Base-by-base conservation (phyloP, 2,113 vertebrate species). In the Brachypodius melanocephalos region DNA sequence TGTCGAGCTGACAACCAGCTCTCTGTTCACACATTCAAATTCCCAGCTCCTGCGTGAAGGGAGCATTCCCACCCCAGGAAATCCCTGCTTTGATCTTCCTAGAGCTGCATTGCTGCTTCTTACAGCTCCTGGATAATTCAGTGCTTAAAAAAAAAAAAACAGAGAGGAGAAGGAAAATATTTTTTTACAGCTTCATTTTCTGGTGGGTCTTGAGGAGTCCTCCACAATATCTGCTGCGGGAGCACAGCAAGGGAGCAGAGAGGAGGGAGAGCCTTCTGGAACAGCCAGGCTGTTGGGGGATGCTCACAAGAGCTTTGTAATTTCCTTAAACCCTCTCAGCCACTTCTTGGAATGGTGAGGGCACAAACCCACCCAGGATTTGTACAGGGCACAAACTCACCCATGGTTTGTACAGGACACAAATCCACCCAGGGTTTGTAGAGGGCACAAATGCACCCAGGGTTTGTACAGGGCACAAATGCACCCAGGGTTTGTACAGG, bases 1-100 rank as follows among this genome's bases (percentile, higher is more conserved):
- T 98, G 96, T 95, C 83, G 77, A 55, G 77, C 63, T 82, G 76
- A 97, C 95, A 98, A 77, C 40, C 31, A 18, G 87, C 38, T 28
- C 87, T 96, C 95, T 95, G 96, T 97, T 88, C 81, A 81, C 59
- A 38, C 1, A n/a, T 40, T 29, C 20, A 46, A 66, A 40, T 24
- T 59, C 88, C 77, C 29, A 48, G 88, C 90, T 92, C 95, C 96
- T 96, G 95, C 89, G 36, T 19, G 24, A 87, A 71, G 78, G 85
- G 57, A 89, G 48, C 8, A 8, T 12, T 38, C 81, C 76, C 92
- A 87, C 75, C 90, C 72, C 55, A 59, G 73, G 88, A 76, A 32
- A 48, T 62, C 57, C 54, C 71, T 1, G 26, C 94, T 95, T 96
- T 95, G 93, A 96, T 97, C 83, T 67, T 72, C 62, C 90, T 20